phyloP scores from a whole-genome alignment of 1,140 invertebrate genomes.

The Hermetia illucens region DNA sequence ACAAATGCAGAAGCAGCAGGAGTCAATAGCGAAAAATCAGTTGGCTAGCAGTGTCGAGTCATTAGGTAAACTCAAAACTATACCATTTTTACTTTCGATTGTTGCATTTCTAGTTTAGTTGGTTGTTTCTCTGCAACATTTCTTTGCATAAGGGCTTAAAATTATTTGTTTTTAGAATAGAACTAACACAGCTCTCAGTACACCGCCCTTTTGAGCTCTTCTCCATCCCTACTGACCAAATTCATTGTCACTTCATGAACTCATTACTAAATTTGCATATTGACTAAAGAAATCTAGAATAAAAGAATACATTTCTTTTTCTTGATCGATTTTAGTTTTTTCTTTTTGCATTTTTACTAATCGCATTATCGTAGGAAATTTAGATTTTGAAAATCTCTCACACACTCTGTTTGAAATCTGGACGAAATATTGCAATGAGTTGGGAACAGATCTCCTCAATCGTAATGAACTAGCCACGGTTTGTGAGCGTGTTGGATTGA shows the following conservation, averaged over 20 bases:
- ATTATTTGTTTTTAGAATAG: background rate
- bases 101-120: background rate
- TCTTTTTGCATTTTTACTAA: too few species aligned
- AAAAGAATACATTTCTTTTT: too few species aligned
- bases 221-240: too few species aligned
- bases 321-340: too few species aligned
- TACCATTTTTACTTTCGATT: background rate
- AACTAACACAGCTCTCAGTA: too few species aligned
- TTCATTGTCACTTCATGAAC: too few species aligned
- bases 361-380: conserved; percentile 6
- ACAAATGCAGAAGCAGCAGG: conserved; percentile 1
- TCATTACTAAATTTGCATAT: too few species aligned
- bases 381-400: conserved; percentile 8
- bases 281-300: too few species aligned
- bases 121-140: background rate
- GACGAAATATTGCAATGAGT: conserved; percentile 23
- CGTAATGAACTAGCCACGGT: conserved; percentile 40
- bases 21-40: conserved; percentile 3
- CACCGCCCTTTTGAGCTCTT: too few species aligned
- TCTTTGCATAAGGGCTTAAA: background rate
- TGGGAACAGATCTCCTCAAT: conserved; percentile 25
- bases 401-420: conserved; percentile 38
- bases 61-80: conserved; percentile 19
- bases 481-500: conserved; percentile 48
- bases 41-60: conserved; percentile 23